A percentile compares a stretch with the other conserved stretches of the same genome.
Evolutionary conservation across 35 echinoderm and acorn worm species (phyloP).

Genomic region (Lytechinus variegatus): DNA sequence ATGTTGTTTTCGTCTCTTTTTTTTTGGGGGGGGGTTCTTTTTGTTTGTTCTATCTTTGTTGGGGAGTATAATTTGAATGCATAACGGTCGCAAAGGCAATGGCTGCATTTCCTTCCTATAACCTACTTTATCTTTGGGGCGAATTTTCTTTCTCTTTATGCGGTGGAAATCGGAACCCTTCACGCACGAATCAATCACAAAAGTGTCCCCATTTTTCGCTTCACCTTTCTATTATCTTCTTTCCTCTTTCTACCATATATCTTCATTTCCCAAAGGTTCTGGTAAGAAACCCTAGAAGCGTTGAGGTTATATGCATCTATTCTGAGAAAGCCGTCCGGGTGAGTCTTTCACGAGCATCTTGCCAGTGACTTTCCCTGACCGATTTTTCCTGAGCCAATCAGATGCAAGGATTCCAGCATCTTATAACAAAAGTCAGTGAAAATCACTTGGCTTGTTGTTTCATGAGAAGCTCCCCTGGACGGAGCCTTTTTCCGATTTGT

Average conservation of each 20-base stretch:
- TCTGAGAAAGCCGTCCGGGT: neutral
- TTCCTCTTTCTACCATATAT: neutral
- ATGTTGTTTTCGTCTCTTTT: too few species aligned
- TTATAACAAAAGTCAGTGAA: too few species aligned
- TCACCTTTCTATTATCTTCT: neutral
- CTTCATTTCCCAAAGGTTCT: neutral
- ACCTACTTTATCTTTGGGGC: neutral
- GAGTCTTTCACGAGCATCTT: too few species aligned
- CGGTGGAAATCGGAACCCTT: neutral
- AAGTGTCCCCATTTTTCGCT: neutral
- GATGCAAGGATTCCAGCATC: too few species aligned
- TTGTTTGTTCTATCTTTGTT: too few species aligned
- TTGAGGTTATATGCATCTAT: neutral
- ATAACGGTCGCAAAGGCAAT: neutral
- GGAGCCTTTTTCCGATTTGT: neutral
- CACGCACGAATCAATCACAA: neutral
- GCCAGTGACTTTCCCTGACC: too few species aligned
- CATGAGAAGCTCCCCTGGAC: neutral
- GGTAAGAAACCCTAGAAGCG: neutral
- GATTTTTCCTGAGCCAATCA: too few species aligned
- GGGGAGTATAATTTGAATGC: neutral
- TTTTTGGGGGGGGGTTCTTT: too few species aligned
- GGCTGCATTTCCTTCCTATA: neutral
- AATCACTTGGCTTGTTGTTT: too few species aligned
- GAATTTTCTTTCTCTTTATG: neutral